Conservation (phyloP, 1,140 invertebrate species). For the Phocides pigmalion region DNA sequence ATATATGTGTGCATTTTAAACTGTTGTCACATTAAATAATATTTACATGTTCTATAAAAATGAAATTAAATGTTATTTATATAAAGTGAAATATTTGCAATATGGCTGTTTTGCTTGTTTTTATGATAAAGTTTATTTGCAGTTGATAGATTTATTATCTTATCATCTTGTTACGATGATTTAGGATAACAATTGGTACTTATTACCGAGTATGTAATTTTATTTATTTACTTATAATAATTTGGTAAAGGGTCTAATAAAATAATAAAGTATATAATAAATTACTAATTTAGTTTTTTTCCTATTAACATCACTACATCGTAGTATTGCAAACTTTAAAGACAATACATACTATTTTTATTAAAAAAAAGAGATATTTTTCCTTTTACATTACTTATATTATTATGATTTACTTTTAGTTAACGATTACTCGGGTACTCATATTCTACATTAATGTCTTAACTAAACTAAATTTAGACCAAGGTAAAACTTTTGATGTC, state of each 20-base stretch:
- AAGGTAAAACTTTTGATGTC: too few species aligned
- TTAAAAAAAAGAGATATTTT: too few species aligned
- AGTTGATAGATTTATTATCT: conserved; percentile 64
- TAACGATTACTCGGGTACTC: too few species aligned
- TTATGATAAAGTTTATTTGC: conserved; percentile 77
- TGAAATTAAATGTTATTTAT: conserved; percentile 63
- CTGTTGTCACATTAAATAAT: conserved; percentile 58
- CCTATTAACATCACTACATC: too few species aligned
- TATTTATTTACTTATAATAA: conserved; percentile 81
- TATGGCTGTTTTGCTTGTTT: conserved; percentile 79
- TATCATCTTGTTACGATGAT: conserved; percentile 61
- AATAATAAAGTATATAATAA: conserved; percentile 80
- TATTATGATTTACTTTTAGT: too few species aligned
- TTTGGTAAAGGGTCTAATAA: conserved; percentile 83
- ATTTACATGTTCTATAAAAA: conserved; percentile 60
- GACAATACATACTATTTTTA: too few species aligned
- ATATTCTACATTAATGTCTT: too few species aligned
- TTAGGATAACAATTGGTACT: conserved; percentile 72
- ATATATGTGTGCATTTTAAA: conserved; percentile 68
- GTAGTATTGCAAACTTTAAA: too few species aligned
- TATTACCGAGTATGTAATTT: conserved; percentile 78
- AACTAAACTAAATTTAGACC: too few species aligned
- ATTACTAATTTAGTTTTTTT: conserved; percentile 44
- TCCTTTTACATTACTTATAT: too few species aligned
- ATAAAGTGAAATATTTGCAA: conserved; percentile 68